phyloP scores from a whole-genome alignment of 23 tunicate species.

The Phallusia fumigata region DNA sequence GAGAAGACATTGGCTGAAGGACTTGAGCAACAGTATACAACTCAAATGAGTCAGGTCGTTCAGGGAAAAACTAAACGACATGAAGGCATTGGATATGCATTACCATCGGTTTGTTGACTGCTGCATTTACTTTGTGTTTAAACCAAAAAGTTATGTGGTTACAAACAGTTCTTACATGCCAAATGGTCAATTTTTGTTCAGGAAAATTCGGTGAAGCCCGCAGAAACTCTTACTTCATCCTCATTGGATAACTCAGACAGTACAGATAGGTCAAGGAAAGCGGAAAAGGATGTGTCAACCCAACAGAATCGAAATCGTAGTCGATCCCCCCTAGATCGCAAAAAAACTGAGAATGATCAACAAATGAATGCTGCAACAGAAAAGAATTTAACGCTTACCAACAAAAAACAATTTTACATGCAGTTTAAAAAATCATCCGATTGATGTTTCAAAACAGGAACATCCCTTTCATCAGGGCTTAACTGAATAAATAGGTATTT shows the following conservation, averaged over 20 bases:
- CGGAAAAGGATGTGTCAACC: not conserved
- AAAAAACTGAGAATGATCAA: not conserved
- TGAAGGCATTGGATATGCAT: not conserved
- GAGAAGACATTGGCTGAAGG: not conserved
- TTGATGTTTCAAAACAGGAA: not conserved
- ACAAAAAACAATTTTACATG: conserved; percentile 16
- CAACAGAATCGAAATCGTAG: not conserved
- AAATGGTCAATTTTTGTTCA: too few relatives aligned
- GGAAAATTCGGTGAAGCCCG: too few relatives aligned
- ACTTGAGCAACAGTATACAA: not conserved
- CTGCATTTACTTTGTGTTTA: too few relatives aligned
- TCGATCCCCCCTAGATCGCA: not conserved
- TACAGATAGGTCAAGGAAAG: not conserved
- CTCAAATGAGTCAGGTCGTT: not conserved
- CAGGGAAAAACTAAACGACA: not conserved
- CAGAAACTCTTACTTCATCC: too few relatives aligned
- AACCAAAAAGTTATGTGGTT: too few relatives aligned
- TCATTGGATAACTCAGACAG: not conserved
- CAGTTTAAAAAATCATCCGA: not conserved
- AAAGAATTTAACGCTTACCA: conserved; percentile 8
- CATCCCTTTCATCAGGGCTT: too few relatives aligned
- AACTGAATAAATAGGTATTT: too few relatives aligned
- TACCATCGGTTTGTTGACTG: not conserved
- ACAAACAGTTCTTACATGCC: too few relatives aligned
- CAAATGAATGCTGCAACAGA: not conserved